phyloP scores from a whole-genome alignment of 1,140 invertebrate genomes.

The Zaprionus nigranus region DNA sequence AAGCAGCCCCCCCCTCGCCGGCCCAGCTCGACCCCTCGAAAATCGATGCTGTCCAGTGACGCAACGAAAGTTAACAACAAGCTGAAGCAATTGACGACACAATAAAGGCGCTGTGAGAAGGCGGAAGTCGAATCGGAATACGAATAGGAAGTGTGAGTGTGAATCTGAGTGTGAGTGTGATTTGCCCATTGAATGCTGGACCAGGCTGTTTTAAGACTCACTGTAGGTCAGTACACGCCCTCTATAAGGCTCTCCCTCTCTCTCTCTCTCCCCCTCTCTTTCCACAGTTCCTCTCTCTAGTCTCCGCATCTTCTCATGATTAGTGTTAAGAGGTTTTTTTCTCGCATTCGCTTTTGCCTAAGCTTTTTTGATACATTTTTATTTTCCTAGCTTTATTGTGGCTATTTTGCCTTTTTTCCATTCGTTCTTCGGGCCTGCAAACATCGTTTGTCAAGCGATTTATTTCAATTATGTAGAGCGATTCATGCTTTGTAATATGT shows the following conservation, averaged over 20 bases:
- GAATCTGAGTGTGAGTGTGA: conserved; percentile 35
- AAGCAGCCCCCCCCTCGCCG: conserved; percentile 1
- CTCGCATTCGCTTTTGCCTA: conserved; percentile 11
- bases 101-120: conserved; percentile 58
- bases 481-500: conserved; percentile 41
- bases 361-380: conserved; percentile 31
- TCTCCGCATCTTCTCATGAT: conserved; percentile 50
- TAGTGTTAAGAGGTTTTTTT: conserved; percentile 66
- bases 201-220: conserved; percentile 18
- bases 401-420: conserved; percentile 44
- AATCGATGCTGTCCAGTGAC: conserved; percentile 56
- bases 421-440: conserved; percentile 20
- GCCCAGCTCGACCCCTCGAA: conserved; percentile 15
- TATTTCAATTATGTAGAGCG: conserved; percentile 71
- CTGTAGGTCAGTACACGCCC: conserved; percentile 25
- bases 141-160: conserved; percentile 58
- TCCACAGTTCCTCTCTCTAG: neutral
- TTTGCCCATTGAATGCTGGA: conserved; percentile 14
- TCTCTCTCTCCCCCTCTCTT: neutral
- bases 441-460: conserved; percentile 75
- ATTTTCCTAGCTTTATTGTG: conserved; percentile 29
- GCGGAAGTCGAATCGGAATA: conserved; percentile 62
- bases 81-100: conserved; percentile 46
- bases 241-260: conserved; percentile 5
- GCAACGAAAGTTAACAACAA: conserved; percentile 44